A percentile compares a stretch with the other conserved stretches of the same genome.
Conservation (phyloP, 2,888 invertebrate genomes). For the Netelia fuscicornis region DNA sequence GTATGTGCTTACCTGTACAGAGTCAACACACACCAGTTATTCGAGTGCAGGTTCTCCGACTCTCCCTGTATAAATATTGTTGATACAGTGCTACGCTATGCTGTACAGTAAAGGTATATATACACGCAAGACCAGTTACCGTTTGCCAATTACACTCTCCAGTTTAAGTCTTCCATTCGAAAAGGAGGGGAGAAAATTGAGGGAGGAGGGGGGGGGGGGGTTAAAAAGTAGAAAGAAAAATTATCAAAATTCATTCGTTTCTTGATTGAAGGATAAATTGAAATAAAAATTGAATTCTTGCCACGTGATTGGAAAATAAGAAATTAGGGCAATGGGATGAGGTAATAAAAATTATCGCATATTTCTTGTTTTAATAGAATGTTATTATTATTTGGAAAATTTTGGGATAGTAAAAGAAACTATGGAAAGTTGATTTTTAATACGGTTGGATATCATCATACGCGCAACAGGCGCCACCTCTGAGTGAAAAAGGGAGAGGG, state of each 20-base stretch:
- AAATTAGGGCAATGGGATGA: no score
- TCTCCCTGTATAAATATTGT: background rate
- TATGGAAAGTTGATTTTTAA: background rate
- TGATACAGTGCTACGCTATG: background rate
- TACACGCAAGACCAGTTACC: background rate
- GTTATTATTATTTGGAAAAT: background rate
- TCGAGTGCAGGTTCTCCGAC: conserved; percentile 31
- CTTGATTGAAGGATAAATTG: no score
- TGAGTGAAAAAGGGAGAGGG: background rate
- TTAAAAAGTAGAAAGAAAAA: no score
- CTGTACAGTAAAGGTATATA: background rate
- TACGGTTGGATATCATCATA: background rate
- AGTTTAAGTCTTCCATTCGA: background rate
- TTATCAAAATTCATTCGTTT: no score
- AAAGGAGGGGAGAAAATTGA: no score
- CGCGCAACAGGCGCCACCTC: conserved; percentile 53
- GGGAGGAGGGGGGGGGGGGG: no score
- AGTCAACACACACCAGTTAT: conserved; percentile 31
- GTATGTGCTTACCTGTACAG: conserved; percentile 25
- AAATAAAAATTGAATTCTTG: no score
- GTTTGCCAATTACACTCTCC: background rate
- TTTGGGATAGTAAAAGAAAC: background rate
- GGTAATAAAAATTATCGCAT: no score
- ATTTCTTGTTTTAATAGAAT: background rate
- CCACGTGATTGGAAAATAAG: background rate